phyloP scores from a whole-genome alignment of 2,113 vertebrate species.

The Tretioscincus oriximinensis region DNA sequence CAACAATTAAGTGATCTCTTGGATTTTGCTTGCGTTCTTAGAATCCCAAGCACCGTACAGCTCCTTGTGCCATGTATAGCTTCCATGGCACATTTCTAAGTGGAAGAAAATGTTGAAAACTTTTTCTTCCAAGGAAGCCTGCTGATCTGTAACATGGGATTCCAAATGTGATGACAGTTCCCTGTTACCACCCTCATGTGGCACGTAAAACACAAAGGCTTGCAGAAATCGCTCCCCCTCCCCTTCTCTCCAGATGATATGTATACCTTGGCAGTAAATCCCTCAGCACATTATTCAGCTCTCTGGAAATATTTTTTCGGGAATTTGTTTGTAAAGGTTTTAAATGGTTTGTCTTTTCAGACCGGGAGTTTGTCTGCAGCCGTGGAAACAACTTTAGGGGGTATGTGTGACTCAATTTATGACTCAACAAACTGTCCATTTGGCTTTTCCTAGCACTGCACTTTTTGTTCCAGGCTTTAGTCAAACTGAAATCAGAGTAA shows the following conservation, averaged over 20 bases:
- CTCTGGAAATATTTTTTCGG: constrained; percentile 51
- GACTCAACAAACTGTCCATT: constrained; percentile 66
- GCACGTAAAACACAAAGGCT: constrained; percentile 20
- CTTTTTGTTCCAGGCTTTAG: constrained; percentile 49
- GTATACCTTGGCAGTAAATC: constrained; percentile 44
- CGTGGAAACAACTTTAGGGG: constrained; percentile 64
- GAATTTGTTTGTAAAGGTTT: constrained; percentile 45
- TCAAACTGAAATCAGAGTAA: constrained; percentile 57
- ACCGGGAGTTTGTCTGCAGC: constrained; percentile 56
- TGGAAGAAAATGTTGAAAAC: not conserved
- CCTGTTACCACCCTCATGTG: not conserved
- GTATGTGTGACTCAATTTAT: constrained; percentile 70
- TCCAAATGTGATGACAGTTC: not conserved
- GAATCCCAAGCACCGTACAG: not conserved
- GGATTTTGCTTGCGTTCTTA: not conserved
- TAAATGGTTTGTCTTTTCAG: constrained; percentile 47
- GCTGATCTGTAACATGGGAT: not conserved
- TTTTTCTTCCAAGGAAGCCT: constrained; percentile 17
- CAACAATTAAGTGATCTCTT: accelerated
- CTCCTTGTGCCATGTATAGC: not conserved
- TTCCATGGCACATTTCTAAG: not conserved
- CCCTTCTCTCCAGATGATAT: not conserved
- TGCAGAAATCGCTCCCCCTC: not conserved
- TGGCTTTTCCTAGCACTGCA: constrained; percentile 51
- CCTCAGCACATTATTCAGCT: constrained; percentile 58